Base-by-base conservation (phyloP, 2,888 invertebrate species). In the Dyspetes luteomarginatus region DNA sequence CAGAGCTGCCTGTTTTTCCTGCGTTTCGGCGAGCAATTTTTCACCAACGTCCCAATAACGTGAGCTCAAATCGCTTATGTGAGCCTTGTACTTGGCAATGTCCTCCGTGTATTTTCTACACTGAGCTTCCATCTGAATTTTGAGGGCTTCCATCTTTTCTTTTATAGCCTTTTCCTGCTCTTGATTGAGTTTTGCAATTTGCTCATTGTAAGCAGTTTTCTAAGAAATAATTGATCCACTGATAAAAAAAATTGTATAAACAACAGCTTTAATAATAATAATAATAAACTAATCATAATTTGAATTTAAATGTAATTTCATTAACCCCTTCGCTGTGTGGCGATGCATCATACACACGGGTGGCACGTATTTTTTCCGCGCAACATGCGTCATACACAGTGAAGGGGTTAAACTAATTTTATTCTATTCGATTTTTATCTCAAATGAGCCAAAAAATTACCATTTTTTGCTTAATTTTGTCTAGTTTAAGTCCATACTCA, bases 381-480 rank as follows among this genome's bases (percentile, higher is more conserved):
- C n/a, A n/a, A n/a, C n/a, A n/a, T n/a, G n/a, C n/a, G n/a, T n/a
- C n/a, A n/a, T n/a, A n/a, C n/a, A n/a, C n/a, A n/a, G n/a, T n/a
- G n/a, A n/a, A n/a, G n/a, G n/a, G n/a, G n/a, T n/a, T n/a, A n/a
- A n/a, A n/a, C n/a, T n/a, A n/a, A n/a, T n/a, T n/a, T n/a, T n/a
- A n/a, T n/a, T n/a, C n/a, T n/a, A n/a, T n/a, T n/a, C n/a, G n/a
- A n/a, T n/a, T n/a, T n/a, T n/a, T n/a, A n/a, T n/a, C n/a, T n/a
- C n/a, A n/a, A n/a, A n/a, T n/a, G 93, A 82, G 82, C 73, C 69
- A 74, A 78, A 73, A 75, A 5, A 69, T 94, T 93, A 96, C 96
- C 96, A 97, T 96, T 94, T 96, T 96, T 65, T 94, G 93, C 90
- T 97, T 97, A 94, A 97, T 95, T 91, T 95, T 94, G 88, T 95